A percentile compares a stretch with the other conserved stretches of the same genome.
phyloP scores from a whole-genome alignment of 2,113 vertebrate species.

The Lepidothrix coronata region DNA sequence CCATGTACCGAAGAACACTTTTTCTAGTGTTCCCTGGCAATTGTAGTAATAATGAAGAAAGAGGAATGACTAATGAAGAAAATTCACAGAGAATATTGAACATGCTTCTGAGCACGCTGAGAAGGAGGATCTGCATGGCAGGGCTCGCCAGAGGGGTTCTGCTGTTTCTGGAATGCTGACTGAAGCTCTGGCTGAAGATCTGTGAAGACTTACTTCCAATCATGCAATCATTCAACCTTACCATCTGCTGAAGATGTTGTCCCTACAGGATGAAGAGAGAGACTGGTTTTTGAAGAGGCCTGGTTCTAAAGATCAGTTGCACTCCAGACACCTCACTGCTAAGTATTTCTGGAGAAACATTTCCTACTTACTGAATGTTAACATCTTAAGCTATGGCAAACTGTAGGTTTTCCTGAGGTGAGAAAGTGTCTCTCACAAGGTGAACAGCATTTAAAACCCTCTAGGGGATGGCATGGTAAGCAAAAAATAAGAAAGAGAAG shows the following conservation, averaged over 20 bases:
- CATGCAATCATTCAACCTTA: fast-evolving
- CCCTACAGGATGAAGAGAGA: background rate
- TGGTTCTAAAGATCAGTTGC: background rate
- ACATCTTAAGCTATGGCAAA: background rate
- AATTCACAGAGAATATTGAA: background rate
- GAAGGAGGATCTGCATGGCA: background rate
- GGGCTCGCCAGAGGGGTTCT: background rate
- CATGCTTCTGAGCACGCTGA: background rate
- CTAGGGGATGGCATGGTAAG: background rate
- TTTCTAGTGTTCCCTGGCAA: background rate
- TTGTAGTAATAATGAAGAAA: background rate
- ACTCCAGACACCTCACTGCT: background rate
- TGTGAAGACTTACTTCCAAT: background rate
- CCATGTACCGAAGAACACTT: background rate
- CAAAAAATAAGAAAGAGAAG: background rate
- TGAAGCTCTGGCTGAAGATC: background rate
- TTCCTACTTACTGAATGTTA: background rate
- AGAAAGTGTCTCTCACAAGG: background rate
- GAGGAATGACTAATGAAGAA: background rate
- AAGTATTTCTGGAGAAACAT: background rate
- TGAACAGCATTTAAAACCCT: background rate
- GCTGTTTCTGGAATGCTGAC: background rate
- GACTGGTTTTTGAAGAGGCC: background rate
- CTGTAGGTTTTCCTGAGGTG: background rate
- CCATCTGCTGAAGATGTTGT: background rate